These are phyloP conservation scores for Hexactinellida sp. DNA, from an alignment of 37 sponge, comb jelly and placozoan species.

Conservation along the genomic window DNA sequence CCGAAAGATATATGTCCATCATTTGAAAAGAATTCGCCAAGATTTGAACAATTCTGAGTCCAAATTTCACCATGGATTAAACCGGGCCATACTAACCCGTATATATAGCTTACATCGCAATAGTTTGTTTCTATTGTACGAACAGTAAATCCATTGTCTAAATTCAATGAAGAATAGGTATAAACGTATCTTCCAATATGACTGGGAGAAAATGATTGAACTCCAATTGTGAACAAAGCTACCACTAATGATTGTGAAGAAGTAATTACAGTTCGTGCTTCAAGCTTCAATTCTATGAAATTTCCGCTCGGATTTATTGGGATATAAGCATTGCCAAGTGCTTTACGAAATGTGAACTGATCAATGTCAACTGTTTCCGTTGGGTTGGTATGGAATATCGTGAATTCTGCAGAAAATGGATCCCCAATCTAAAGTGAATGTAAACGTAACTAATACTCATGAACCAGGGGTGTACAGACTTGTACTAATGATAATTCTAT, in stretches of 20 bases:
- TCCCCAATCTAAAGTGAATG: background rate
- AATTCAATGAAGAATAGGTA: background rate
- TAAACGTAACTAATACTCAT: too few relatives aligned
- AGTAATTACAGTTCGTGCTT: background rate
- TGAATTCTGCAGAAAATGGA: background rate
- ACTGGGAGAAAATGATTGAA: background rate
- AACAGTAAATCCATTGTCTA: background rate
- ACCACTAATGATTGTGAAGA: background rate
- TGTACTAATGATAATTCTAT: too few relatives aligned
- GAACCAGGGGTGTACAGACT: too few relatives aligned
- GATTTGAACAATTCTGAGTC: background rate
- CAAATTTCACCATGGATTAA: background rate
- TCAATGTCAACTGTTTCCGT: background rate
- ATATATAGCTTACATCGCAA: background rate
- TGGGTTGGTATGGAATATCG: background rate
- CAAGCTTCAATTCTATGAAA: background rate
- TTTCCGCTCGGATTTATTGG: background rate
- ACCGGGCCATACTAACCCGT: conserved; percentile 8
- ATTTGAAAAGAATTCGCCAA: background rate
- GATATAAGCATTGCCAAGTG: background rate
- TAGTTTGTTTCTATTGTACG: background rate
- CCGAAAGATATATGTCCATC: background rate
- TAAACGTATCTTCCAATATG: background rate
- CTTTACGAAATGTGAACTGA: background rate
- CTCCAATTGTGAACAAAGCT: background rate